phyloP scores from a whole-genome alignment of 2,113 vertebrate genomes.

The Sisor rabdophorus region DNA sequence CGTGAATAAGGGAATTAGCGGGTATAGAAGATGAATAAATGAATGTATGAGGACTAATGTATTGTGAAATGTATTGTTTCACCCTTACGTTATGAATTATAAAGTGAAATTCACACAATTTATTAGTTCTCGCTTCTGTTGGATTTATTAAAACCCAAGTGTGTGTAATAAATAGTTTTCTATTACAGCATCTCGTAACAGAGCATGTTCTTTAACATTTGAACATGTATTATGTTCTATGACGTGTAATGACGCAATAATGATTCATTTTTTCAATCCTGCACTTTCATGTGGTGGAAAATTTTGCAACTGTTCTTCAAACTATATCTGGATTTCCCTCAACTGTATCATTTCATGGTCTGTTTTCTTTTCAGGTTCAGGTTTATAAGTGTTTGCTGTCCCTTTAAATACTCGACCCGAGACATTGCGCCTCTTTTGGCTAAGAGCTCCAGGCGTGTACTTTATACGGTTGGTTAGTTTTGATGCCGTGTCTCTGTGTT shows the following conservation, averaged over 20 bases:
- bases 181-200: neutral
- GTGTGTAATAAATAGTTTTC: neutral
- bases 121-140: neutral
- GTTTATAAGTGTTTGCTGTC: neutral
- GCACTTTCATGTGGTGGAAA: neutral
- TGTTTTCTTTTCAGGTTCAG: neutral
- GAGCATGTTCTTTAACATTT: neutral
- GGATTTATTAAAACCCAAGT: neutral
- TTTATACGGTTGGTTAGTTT: slow-evolving; percentile 25
- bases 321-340: neutral
- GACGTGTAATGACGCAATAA: neutral
- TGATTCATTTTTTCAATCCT: neutral
- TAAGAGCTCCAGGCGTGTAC: neutral
- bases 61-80: too few relatives aligned
- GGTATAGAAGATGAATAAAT: too few relatives aligned
- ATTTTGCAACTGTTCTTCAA: neutral
- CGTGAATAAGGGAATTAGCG: too few relatives aligned
- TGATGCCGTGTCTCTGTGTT: neutral
- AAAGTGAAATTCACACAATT: neutral
- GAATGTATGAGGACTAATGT: too few relatives aligned
- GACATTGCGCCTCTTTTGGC: neutral
- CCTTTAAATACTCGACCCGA: neutral
- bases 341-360: neutral
- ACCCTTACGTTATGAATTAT: too few relatives aligned
- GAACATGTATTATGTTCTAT: neutral